A percentile compares a stretch with the other conserved stretches of the same genome.
phyloP scores from a whole-genome alignment of 2,888 invertebrate genomes.

The Choreutis nemorana region DNA sequence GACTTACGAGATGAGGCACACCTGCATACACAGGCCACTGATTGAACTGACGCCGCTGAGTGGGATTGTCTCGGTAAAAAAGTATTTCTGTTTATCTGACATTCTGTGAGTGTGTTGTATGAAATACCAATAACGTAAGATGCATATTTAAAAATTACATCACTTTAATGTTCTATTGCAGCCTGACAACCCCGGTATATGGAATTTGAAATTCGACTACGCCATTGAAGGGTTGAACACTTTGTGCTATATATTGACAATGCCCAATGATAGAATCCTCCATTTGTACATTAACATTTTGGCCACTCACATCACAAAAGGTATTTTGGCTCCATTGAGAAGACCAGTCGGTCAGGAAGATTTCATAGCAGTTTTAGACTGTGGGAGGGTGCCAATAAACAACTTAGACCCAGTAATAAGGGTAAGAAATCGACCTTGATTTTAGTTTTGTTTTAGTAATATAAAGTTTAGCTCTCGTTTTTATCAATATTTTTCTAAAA shows the following conservation, averaged over 20 bases:
- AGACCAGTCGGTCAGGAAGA: constrained; percentile 22
- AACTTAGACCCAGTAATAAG: constrained; percentile 56
- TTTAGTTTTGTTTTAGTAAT: too few relatives aligned
- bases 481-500: too few relatives aligned
- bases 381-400: constrained; percentile 54
- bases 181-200: constrained; percentile 31
- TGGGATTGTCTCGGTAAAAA: constrained; percentile 40
- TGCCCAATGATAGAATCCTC: constrained; percentile 42
- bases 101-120: too few relatives aligned
- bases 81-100: too few relatives aligned
- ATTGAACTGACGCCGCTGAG: constrained; percentile 34
- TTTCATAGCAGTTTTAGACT: constrained; percentile 40
- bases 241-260: constrained; percentile 39
- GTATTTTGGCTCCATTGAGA: constrained; percentile 36
- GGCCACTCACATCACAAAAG: constrained; percentile 29
- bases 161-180: constrained; percentile 17
- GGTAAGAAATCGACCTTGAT: too few relatives aligned
- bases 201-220: constrained; percentile 37
- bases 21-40: constrained; percentile 38
- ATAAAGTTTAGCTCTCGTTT: too few relatives aligned
- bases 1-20: constrained; percentile 43
- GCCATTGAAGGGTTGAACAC: constrained; percentile 28
- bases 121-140: neutral
- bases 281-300: constrained; percentile 31
- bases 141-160: neutral